A percentile compares a stretch with the other conserved stretches of the same genome.
Conservation (phyloP, 1,140 invertebrate genomes). For the Pygmarrhopalites habei region DNA sequence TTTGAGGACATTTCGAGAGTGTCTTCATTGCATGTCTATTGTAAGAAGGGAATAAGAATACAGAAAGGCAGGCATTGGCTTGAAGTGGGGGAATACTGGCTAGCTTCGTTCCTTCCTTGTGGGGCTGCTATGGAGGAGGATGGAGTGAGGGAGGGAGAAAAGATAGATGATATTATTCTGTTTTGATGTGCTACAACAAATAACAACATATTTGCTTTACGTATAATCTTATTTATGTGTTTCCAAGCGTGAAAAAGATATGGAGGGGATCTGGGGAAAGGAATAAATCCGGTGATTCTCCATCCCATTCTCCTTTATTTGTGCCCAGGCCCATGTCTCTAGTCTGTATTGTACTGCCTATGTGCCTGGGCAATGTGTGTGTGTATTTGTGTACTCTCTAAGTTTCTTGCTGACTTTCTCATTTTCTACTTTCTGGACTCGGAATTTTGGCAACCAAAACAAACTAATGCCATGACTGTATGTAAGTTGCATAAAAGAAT, state of each 20-base stretch:
- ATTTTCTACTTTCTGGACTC: background rate
- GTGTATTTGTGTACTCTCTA: background rate
- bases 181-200: constrained; percentile 5
- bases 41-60: too few species aligned
- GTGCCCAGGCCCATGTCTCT: background rate
- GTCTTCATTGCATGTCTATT: too few species aligned
- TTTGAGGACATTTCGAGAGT: too few species aligned
- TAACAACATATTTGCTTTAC: constrained; percentile 2
- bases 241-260: background rate
- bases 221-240: constrained; percentile 13
- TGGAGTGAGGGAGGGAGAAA: background rate
- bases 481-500: too few species aligned
- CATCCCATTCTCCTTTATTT: background rate
- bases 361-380: background rate
- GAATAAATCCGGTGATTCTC: constrained; percentile 2
- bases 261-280: background rate
- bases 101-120: too few species aligned
- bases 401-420: background rate
- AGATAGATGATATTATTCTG: constrained; percentile 3
- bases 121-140: too few species aligned
- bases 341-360: background rate
- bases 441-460: background rate
- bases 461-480: background rate
- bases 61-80: too few species aligned
- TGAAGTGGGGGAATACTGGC: too few species aligned